A percentile compares a stretch with the other conserved stretches of the same genome.
Evolutionary conservation across 1,140 invertebrate species (phyloP).

Genomic region (Elysia chlorotica): DNA sequence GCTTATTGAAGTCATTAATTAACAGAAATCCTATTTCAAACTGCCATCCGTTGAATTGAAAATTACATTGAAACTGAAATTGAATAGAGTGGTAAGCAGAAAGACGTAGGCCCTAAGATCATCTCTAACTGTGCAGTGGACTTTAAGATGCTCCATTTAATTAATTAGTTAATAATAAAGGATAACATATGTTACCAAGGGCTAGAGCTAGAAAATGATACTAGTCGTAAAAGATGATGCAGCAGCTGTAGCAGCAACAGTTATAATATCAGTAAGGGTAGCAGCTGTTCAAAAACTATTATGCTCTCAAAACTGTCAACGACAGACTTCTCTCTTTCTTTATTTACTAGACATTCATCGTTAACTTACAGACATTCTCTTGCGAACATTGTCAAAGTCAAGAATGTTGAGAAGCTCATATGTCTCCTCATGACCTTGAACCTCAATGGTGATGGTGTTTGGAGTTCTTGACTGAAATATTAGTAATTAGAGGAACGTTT

Average conservation of each 20-base stretch:
- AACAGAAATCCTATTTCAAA: too few species aligned
- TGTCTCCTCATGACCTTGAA: constrained; percentile 69
- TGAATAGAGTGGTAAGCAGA: not conserved
- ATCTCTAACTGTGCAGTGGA: not conserved
- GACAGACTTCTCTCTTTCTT: too few species aligned
- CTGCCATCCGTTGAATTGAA: too few species aligned
- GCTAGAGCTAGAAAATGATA: not conserved
- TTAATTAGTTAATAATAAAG: not conserved
- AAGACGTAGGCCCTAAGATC: not conserved
- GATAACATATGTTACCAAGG: not conserved
- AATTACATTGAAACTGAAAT: too few species aligned
- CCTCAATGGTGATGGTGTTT: constrained; percentile 63
- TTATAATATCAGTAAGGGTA: too few species aligned
- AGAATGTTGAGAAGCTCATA: constrained; percentile 96
- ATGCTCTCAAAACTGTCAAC: too few species aligned
- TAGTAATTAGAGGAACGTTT: too few species aligned
- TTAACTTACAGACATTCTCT: constrained; percentile 92
- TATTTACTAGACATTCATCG: too few species aligned
- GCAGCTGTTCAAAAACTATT: too few species aligned
- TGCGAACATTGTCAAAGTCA: constrained; percentile 98
- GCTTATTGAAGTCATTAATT: too few species aligned
- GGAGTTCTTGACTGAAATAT: constrained; percentile 61
- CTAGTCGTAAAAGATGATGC: too few species aligned
- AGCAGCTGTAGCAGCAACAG: too few species aligned
- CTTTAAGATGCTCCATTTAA: not conserved